These are phyloP conservation scores for Tetheella fluctuosa DNA, from an alignment of 2,888 invertebrate genomes.

Conservation along the genomic window DNA sequence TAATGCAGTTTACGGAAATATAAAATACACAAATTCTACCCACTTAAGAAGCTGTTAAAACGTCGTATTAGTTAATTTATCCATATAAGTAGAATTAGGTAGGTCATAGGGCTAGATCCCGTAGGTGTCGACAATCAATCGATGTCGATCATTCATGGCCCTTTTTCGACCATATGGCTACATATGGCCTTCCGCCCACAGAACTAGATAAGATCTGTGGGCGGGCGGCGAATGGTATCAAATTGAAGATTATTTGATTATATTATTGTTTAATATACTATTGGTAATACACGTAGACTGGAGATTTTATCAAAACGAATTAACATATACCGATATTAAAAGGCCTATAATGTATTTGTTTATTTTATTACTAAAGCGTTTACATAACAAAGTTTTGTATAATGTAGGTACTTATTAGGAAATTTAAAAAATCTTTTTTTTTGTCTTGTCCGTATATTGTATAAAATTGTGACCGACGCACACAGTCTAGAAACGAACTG, in stretches of 20 bases:
- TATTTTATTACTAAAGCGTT: neutral
- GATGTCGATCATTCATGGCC: slow-evolving; percentile 18
- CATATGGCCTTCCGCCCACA: slow-evolving; percentile 51
- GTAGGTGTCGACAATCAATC: slow-evolving; percentile 30
- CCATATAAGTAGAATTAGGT: slow-evolving; percentile 12
- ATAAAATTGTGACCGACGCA: no score
- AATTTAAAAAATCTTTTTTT: no score
- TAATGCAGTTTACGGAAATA: neutral
- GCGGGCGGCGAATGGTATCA: slow-evolving; percentile 32
- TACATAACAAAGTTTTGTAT: no score
- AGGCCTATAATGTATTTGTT: neutral
- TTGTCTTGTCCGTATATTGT: no score
- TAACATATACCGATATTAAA: neutral
- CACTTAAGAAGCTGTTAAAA: neutral
- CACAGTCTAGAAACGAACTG: no score
- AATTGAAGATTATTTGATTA: slow-evolving; percentile 16
- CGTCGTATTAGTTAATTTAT: slow-evolving; percentile 7
- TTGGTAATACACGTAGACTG: neutral
- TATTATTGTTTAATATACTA: slow-evolving; percentile 5
- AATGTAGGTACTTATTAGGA: no score
- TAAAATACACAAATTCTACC: neutral
- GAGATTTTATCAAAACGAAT: neutral
- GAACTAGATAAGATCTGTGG: slow-evolving; percentile 16
- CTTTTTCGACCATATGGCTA: slow-evolving; percentile 44
- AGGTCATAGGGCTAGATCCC: slow-evolving; percentile 23